Base-by-base conservation (phyloP, 2,113 vertebrate species). In the Cairina moschata region DNA sequence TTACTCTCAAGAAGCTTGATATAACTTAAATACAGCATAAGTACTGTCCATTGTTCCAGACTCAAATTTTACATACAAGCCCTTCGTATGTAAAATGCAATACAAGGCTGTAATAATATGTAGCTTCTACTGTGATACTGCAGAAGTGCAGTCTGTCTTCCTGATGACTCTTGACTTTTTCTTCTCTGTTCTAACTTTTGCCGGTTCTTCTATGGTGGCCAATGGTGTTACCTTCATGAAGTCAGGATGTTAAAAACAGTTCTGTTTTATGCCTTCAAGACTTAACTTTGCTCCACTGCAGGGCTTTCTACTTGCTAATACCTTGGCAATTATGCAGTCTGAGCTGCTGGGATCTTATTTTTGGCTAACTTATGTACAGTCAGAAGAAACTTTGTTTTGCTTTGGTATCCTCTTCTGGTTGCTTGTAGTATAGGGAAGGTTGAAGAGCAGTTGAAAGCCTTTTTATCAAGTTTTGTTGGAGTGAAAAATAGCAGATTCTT, bases 141-240 rank as follows among this genome's bases (percentile, higher is more conserved):
- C 11, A 6, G 36, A 83, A 68, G 7, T 77, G 18, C 12, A 65
- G 23, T 73, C 28, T 63, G 7, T 73, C 17, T 65, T 91, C 68
- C 17, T 23, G 59, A 31, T 60, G 7, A 69, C 34, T 68, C 63
- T 12, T 55, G 6, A 11, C 21, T 86, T 36, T 72, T 48, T 48
- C 6, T 52, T 3, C 38, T 11, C 21, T 17, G 3, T 59, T 50
- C 59, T 59, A 10, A 17, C 44, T 89, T 89, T 50, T 65, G 26
- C 8, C 4, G 1, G 9, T 71, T 62, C 38, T 62, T 78, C 1
- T 1, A 0, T 52, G 26, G 7, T 58, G 29, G 9, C 6, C 5
- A 67, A 7, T 42, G 6, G 25, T 8, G 9, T 60, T 66, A 56
- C 6, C 25, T 36, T 67, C 16, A 62, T 52, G 16, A 21, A 52